Conservation (phyloP, 2,888 invertebrate species). For the Pandemis corylana region DNA sequence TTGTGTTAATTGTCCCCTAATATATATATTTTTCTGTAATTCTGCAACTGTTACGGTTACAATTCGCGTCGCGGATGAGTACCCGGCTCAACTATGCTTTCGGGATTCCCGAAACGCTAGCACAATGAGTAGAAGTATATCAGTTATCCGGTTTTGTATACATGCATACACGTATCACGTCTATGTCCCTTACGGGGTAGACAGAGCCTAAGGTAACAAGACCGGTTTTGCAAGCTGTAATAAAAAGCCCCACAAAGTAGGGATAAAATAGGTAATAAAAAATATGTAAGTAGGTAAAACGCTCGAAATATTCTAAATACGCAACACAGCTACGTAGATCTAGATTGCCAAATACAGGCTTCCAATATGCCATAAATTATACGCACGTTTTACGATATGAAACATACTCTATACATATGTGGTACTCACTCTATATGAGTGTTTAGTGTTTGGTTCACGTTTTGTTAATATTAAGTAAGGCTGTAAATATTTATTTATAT, state of each 20-base stretch:
- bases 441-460: neutral
- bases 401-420: neutral
- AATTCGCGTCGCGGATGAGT: too few species aligned
- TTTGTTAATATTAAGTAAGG: neutral
- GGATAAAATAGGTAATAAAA: neutral
- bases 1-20: too few species aligned
- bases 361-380: conserved; percentile 17
- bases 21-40: too few species aligned
- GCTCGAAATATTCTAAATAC: neutral
- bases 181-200: too few species aligned
- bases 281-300: neutral
- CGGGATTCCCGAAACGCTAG: too few species aligned
- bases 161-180: too few species aligned
- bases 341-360: conserved; percentile 36
- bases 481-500: conserved; percentile 19
- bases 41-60: too few species aligned
- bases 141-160: too few species aligned
- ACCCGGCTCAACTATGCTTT: too few species aligned
- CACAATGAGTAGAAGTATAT: too few species aligned
- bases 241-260: neutral
- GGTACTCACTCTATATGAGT: neutral
- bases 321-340: neutral
- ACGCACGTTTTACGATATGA: conserved; percentile 7
- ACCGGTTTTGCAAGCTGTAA: neutral
- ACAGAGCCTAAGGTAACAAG: too few species aligned